Percentiles rank a stretch among this genome's conserved stretches.
Conservation (phyloP, 1,140 invertebrate genomes). For the Drosophila kanapiae region DNA sequence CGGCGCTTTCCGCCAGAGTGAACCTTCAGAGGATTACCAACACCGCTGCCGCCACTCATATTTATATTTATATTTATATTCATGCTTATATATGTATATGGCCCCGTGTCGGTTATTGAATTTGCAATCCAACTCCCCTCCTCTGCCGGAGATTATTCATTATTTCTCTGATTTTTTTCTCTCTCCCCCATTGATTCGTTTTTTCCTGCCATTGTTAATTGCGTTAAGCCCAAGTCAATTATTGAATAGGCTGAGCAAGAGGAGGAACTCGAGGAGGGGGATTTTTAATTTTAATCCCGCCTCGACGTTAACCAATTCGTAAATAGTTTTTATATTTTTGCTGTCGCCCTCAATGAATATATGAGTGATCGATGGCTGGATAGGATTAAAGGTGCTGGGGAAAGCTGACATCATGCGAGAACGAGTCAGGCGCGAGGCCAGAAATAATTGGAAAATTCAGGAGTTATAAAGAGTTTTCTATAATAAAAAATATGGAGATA, state of each 20-base stretch:
- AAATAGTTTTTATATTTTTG: slow-evolving; percentile 14
- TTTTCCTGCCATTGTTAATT: slow-evolving; percentile 66
- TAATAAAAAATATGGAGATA: too few relatives aligned
- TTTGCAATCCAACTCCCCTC: slow-evolving; percentile 19
- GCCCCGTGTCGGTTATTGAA: slow-evolving; percentile 30
- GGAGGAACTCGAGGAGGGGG: neutral
- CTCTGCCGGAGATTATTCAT: slow-evolving; percentile 27
- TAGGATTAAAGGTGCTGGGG: neutral
- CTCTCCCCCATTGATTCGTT: slow-evolving; percentile 34
- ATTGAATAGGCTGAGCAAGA: slow-evolving; percentile 36
- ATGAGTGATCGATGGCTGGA: slow-evolving; percentile 19
- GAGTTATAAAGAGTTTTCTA: neutral
- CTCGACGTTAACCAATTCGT: slow-evolving; percentile 3
- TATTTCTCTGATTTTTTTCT: slow-evolving; percentile 36
- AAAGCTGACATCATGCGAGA: slow-evolving; percentile 10
- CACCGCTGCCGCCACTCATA: neutral
- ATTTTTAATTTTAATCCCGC: slow-evolving; percentile 28
- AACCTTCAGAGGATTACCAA: slow-evolving; percentile 41
- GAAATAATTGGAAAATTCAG: neutral
- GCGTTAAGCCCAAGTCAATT: slow-evolving; percentile 72
- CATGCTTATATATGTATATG: slow-evolving; percentile 4
- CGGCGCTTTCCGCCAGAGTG: slow-evolving; percentile 40
- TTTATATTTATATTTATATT: slow-evolving; percentile 27
- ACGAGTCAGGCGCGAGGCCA: neutral
- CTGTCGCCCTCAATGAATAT: slow-evolving; percentile 26